Evolutionary conservation across 2,113 vertebrate species (phyloP), one percentile per base, ranked within the genome.

Genomic region (Entelurus aequoreus): DNA sequence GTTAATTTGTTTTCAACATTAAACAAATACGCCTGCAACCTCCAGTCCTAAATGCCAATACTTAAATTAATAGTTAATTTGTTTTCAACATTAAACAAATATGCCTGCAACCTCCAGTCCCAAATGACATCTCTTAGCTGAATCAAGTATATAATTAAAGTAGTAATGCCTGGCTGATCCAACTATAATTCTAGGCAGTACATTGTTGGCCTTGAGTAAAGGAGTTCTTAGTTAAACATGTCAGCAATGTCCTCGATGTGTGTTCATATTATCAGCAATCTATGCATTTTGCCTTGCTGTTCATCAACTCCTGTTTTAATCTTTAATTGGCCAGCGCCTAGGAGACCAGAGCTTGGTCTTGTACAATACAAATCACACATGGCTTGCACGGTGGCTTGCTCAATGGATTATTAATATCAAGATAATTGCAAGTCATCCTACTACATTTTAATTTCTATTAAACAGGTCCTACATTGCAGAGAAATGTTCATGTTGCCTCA

Each of bases 291-390:
- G 65, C 47, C 69, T 61, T 10, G 10, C 56, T 3, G 49, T 62
- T 77, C 69, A 80, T 76, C 78, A 77, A 74, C 61, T 56, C 63
- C 50, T 75, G 64, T 74, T 69, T 71, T 46, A 42, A 3, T 66
- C 61, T 68, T 65, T 71, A 84, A 85, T 87, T 78, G 83, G 69
- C 40, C 8, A 0, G 48, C 4, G 63, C 81, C 80, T 62, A 35
- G 12, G 71, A 80, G 80, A 67, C 73, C 66, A 14, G 36, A 74
- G 62, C 73, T 73, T 72, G 50, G 73, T 75, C 80, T 68, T 36
- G 52, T 68, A 72, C 54, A 60, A 40, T 63, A 47, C 64, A 67
- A 75, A 73, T 75, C 68, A 70, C 65, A 63, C 48, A 11, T 11
- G 47, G 60, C 69, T 61, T 61, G 48, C 48, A 69, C 72, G n/a